Base-by-base conservation (phyloP, 2,797 vertebrate species). In the Tenualosa ilisha region DNA sequence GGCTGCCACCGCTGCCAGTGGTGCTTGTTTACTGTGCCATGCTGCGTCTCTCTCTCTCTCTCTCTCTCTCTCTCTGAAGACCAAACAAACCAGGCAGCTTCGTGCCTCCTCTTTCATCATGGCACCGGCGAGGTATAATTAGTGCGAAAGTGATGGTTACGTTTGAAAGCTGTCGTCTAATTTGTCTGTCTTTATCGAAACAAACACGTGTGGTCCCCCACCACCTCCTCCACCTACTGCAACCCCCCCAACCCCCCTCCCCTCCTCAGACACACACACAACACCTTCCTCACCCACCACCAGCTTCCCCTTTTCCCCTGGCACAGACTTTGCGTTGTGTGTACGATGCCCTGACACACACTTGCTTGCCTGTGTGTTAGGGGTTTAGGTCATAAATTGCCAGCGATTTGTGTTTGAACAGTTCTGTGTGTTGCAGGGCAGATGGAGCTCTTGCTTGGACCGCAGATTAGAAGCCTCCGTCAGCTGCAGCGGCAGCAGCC, bases 111-210 rank as follows among this genome's bases (percentile, higher is more conserved):
- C 93, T 95, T 95, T 95, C 93, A 95, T 95, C 90, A 81, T 83
- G 86, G 85, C 87, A 91, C 68, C 68, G 68, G 90, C 68, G 37
- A 92, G 88, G 93, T 96, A 91, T 95, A 96, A 96, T 96, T 95
- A 95, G 91, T 85, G 81, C 92, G 88, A 91, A 92, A 92, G 90
- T 92, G 88, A 94, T 92, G 94, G 93, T 95, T 95, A 92, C 84
- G 92, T 92, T 93, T 88, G 75, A 91, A 94, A 87, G 91, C 92
- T 94, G 93, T 91, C 83, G 88, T 96, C 94, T 96, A 95, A 96
- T 95, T 96, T 96, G 95, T 95, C 95, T 94, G 93, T 94, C 93
- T 95, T 95, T 93, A 94, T 95, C 82, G 90, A 94, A 95, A 95
- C 94, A 95, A 92, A 93, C 94, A 94, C 94, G 93, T 95, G 94